Evolutionary conservation across 2,113 vertebrate genomes (phyloP).

Genomic region (Xenopus laevis): DNA sequence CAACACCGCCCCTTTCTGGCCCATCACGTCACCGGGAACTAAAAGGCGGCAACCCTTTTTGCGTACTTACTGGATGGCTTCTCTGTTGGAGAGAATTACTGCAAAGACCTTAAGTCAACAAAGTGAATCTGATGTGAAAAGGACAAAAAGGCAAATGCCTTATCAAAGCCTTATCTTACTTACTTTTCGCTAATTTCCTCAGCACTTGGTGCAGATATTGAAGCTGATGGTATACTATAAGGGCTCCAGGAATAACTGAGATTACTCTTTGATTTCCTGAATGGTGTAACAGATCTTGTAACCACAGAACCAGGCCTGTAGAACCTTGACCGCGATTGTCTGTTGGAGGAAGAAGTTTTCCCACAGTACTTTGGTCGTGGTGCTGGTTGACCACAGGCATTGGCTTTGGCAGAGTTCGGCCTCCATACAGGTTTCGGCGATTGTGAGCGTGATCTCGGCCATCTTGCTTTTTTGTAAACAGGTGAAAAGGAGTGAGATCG

Average conservation of each 20-base stretch:
- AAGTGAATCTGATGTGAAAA: too few relatives aligned
- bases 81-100: too few relatives aligned
- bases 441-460: conserved; percentile 34
- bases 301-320: conserved; percentile 7
- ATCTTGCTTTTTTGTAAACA: conserved; percentile 34
- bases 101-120: too few relatives aligned
- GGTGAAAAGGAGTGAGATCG: conserved; percentile 43
- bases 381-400: conserved; percentile 29
- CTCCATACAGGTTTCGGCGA: conserved; percentile 48
- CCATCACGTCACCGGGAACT: too few relatives aligned
- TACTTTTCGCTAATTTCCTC: conserved; percentile 43
- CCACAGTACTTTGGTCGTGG: background rate
- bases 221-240: conserved; percentile 33
- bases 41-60: too few relatives aligned
- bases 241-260: conserved; percentile 14
- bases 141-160: too few relatives aligned
- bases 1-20: too few relatives aligned
- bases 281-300: conserved; percentile 3
- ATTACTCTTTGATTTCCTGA: background rate
- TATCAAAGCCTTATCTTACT: background rate
- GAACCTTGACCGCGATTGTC: conserved; percentile 3
- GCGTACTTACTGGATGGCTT: too few relatives aligned
- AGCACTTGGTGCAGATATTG: conserved; percentile 13
- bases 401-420: conserved; percentile 43
- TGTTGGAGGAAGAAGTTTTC: conserved; percentile 8